phyloP scores from a whole-genome alignment of 2,888 invertebrate genomes.

The Atrina japonica region DNA sequence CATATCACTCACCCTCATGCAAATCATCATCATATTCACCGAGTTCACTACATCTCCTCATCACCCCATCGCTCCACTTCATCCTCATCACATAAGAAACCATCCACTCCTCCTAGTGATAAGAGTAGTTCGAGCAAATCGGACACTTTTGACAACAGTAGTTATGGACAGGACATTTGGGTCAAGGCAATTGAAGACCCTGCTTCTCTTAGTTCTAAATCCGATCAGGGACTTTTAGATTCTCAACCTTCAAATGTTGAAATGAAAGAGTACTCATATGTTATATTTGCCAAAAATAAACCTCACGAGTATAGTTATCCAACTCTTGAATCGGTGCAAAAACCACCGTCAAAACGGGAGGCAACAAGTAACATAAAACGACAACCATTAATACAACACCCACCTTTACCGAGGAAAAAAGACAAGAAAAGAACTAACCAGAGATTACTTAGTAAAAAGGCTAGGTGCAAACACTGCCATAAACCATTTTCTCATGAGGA shows the following conservation, averaged over 20 bases:
- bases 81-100: slow-evolving; percentile 44
- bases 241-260: slow-evolving; percentile 57
- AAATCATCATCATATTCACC: slow-evolving; percentile 82
- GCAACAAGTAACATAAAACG: slow-evolving; percentile 68
- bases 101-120: slow-evolving; percentile 68
- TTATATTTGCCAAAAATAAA: slow-evolving; percentile 69
- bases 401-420: slow-evolving; percentile 79
- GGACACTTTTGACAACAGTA: slow-evolving; percentile 63
- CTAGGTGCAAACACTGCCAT: slow-evolving; percentile 82
- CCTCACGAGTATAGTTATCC: slow-evolving; percentile 94
- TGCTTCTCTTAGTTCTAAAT: slow-evolving; percentile 67
- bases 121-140: slow-evolving; percentile 64
- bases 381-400: slow-evolving; percentile 70
- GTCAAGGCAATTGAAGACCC: slow-evolving; percentile 67
- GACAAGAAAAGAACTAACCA: slow-evolving; percentile 67
- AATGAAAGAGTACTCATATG: slow-evolving; percentile 72
- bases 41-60: slow-evolving; percentile 84
- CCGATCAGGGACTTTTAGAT: slow-evolving; percentile 68
- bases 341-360: slow-evolving; percentile 71
- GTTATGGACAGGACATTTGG: slow-evolving; percentile 71
- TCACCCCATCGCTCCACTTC: slow-evolving; percentile 57
- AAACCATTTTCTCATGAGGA: slow-evolving; percentile 87
- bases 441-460: slow-evolving; percentile 61
- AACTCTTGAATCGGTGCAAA: slow-evolving; percentile 82
- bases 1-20: slow-evolving; percentile 63